Evolutionary conservation across 92 coral and sea anemone genomes (phyloP).

Genomic region (Epizoanthus ramosus): DNA sequence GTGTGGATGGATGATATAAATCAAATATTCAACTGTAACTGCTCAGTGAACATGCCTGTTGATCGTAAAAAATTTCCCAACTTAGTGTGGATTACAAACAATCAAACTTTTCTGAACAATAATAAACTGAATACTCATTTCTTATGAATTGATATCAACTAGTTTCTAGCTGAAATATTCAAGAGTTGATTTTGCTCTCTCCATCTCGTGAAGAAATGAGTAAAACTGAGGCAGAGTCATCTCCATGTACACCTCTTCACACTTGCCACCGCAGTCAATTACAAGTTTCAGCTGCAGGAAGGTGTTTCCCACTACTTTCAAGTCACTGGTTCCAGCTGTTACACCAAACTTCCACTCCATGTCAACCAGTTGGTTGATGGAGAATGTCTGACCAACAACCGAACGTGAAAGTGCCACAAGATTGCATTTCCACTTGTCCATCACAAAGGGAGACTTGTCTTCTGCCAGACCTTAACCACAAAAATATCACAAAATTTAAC

Average conservation of each 20-base stretch:
- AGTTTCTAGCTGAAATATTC: conserved; percentile 83
- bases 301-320: conserved; percentile 96
- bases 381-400: conserved; percentile 93
- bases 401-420: conserved; percentile 93
- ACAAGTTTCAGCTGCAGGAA: conserved; percentile 96
- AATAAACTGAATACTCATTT: neutral
- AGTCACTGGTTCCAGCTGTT: conserved; percentile 95
- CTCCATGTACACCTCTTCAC: conserved; percentile 96
- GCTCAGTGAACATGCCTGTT: too few relatives aligned
- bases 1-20: too few relatives aligned
- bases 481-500: neutral
- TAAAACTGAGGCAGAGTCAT: conserved; percentile 97
- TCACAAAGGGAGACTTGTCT: conserved; percentile 78
- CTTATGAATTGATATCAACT: neutral
- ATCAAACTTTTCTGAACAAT: too few relatives aligned
- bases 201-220: conserved; percentile 98
- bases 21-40: too few relatives aligned
- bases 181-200: conserved; percentile 92
- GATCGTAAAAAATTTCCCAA: too few relatives aligned
- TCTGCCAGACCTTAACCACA: conserved; percentile 74
- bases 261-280: conserved; percentile 82
- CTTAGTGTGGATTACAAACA: too few relatives aligned
- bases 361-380: conserved; percentile 93
- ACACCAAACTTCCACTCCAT: conserved; percentile 99
- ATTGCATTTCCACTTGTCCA: conserved; percentile 89